Conservation (phyloP, 2,888 invertebrate species). For the Octonoba sinensis region DNA sequence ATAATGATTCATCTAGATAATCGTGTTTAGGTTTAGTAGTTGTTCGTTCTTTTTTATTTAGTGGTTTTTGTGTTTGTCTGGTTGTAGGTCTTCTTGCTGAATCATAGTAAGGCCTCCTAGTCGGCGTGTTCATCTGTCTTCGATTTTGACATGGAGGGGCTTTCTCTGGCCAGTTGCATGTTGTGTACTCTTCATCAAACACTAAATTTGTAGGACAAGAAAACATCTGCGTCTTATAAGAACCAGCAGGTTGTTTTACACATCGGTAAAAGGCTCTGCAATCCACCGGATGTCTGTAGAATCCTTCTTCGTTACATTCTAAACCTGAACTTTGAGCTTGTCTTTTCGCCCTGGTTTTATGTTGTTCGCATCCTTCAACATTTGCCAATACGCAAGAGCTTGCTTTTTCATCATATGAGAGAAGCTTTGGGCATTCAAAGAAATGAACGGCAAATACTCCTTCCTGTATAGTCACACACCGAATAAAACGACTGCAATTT, state of each 20-base stretch:
- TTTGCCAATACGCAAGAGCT: conserved; percentile 26
- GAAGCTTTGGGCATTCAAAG: conserved; percentile 41
- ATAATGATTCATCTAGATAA: conserved; percentile 4
- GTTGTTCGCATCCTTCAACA: not conserved
- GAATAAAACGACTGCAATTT: conserved; percentile 48
- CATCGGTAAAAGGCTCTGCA: conserved; percentile 55
- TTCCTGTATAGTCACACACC: conserved; percentile 25
- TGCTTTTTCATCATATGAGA: conserved; percentile 38
- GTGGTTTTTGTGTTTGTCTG: conserved; percentile 9
- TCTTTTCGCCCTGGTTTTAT: conserved; percentile 27
- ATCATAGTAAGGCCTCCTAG: not conserved
- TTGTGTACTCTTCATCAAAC: conserved; percentile 75
- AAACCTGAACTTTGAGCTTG: conserved; percentile 22
- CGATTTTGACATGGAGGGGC: conserved; percentile 80
- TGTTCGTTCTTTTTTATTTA: not conserved
- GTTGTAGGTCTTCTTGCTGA: not conserved
- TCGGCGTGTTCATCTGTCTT: not conserved
- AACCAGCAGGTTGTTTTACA: conserved; percentile 31
- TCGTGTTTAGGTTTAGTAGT: conserved; percentile 34
- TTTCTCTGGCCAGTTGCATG: conserved; percentile 84
- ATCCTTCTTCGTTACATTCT: conserved; percentile 46
- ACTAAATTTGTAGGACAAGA: conserved; percentile 84
- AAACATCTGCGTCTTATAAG: conserved; percentile 78
- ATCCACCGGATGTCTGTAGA: conserved; percentile 50
- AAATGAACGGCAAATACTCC: conserved; percentile 33